Evolutionary conservation across 1,140 invertebrate species (phyloP).

Genomic region (Maniola jurtina): DNA sequence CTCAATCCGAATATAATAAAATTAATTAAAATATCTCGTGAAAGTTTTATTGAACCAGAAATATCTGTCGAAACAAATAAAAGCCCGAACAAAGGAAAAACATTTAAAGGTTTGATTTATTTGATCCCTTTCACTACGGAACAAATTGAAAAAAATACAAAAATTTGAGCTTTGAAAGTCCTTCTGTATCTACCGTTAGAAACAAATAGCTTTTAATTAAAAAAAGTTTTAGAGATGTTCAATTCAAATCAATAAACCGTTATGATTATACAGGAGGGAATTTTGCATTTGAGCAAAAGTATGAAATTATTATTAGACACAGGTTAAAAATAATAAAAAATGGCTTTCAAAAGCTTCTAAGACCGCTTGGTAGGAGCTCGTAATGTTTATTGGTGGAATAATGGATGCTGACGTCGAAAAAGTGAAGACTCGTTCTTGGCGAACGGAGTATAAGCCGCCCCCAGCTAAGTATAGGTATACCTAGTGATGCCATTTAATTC

Average conservation of each 20-base stretch:
- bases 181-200: neutral
- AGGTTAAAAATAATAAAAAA: neutral
- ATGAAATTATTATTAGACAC: slow-evolving; percentile 2
- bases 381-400: no score
- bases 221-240: neutral
- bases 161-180: neutral
- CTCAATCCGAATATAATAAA: neutral
- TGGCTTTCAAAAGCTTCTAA: no score
- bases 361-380: no score
- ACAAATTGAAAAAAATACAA: slow-evolving; percentile 11
- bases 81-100: slow-evolving; percentile 12
- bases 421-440: no score
- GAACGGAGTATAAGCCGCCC: no score
- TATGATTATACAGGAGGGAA: neutral
- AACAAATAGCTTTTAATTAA: slow-evolving; percentile 9
- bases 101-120: slow-evolving; percentile 13
- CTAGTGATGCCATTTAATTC: no score
- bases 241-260: neutral
- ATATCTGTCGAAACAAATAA: slow-evolving; percentile 7
- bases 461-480: no score
- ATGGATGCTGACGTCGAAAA: no score
- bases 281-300: neutral
- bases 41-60: slow-evolving; percentile 2
- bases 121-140: slow-evolving; percentile 12
- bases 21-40: slow-evolving; percentile 4